Conservation (phyloP, 2,113 vertebrate genomes). For the Siniperca knerii region DNA sequence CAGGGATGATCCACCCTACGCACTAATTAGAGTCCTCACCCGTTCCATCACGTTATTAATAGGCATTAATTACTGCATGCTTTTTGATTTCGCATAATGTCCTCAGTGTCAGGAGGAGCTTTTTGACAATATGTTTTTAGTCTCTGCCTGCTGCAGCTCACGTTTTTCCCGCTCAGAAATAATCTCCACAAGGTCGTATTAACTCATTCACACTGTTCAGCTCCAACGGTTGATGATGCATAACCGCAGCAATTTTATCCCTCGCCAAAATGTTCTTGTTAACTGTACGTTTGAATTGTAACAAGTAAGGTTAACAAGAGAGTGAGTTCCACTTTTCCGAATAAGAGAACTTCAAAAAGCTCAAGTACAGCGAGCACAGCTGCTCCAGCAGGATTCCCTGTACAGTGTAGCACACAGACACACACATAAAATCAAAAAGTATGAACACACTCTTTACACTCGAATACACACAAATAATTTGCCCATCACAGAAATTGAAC, state of each 20-base stretch:
- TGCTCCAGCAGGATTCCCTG: constrained; percentile 9
- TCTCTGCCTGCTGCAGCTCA: constrained; percentile 3
- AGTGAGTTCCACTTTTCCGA: constrained; percentile 49
- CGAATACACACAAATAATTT: constrained; percentile 24
- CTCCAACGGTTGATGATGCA: constrained; percentile 21
- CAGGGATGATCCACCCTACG: constrained; percentile 24
- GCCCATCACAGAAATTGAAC: constrained; percentile 16
- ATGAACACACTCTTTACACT: constrained; percentile 16
- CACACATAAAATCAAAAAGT: background rate
- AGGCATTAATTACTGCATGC: constrained; percentile 39
- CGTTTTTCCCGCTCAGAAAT: constrained; percentile 11
- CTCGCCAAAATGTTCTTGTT: background rate
- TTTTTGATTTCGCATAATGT: constrained; percentile 49
- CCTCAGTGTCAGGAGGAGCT: constrained; percentile 23
- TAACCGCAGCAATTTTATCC: constrained; percentile 31
- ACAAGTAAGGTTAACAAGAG: constrained; percentile 22
- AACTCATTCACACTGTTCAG: constrained; percentile 9
- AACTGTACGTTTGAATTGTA: constrained; percentile 14
- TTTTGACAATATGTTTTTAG: constrained; percentile 33
- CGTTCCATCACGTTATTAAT: constrained; percentile 45
- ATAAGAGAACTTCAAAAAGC: constrained; percentile 42
- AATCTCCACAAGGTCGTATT: constrained; percentile 5
- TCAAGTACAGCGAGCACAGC: constrained; percentile 22
- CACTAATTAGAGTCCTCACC: constrained; percentile 56
- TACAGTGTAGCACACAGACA: constrained; percentile 11